phyloP scores from a whole-genome alignment of 2,113 vertebrate species.

The Gadus macrocephalus region DNA sequence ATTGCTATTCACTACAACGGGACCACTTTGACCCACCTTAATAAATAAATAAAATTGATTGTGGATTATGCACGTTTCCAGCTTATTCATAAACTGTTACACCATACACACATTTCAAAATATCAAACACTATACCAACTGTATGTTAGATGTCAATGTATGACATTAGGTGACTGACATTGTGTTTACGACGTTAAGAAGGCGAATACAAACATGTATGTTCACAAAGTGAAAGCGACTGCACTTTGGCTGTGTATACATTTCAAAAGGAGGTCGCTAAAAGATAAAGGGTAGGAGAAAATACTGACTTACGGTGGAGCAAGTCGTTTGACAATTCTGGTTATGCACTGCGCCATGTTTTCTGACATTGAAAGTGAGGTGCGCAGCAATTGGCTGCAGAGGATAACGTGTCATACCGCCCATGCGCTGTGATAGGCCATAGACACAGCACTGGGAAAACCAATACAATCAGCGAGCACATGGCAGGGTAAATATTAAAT shows the following conservation, averaged over 20 bases:
- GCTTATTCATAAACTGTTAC: too few species aligned
- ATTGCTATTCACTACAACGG: too few species aligned
- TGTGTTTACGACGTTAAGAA: too few species aligned
- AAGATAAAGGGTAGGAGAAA: conserved; percentile 43
- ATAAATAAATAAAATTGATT: too few species aligned
- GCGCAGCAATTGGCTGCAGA: conserved; percentile 53
- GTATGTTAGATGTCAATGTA: too few species aligned
- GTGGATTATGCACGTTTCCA: too few species aligned
- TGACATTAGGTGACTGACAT: too few species aligned
- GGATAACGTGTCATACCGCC: not conserved
- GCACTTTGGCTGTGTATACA: not conserved
- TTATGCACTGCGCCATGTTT: conserved; percentile 71
- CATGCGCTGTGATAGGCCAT: conserved; percentile 49
- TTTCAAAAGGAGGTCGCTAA: not conserved
- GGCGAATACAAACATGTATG: too few species aligned
- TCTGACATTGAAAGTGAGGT: conserved; percentile 1
- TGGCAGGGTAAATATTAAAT: conserved; percentile 51
- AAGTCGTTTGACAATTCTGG: conserved; percentile 38
- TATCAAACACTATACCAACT: too few species aligned
- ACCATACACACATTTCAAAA: too few species aligned
- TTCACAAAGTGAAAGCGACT: too few species aligned
- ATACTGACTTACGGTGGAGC: conserved; percentile 63
- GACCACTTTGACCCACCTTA: too few species aligned
- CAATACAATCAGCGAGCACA: not conserved
- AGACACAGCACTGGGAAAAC: conserved; percentile 7